Evolutionary conservation across 2,113 vertebrate genomes (phyloP).

Genomic region (Sturnus vulgaris): DNA sequence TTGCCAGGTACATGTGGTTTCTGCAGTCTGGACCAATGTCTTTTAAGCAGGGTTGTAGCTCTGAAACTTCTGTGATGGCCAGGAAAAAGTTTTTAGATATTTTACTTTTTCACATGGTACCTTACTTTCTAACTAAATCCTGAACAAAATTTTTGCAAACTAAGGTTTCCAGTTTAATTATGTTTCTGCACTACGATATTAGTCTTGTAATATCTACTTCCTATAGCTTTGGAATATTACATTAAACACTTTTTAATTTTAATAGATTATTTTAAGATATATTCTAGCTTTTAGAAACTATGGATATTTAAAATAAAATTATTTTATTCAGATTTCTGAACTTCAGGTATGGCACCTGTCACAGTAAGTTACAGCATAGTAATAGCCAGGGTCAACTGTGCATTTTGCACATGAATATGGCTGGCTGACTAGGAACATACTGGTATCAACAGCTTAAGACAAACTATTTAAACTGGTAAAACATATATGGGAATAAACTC

Average conservation of each 20-base stretch:
- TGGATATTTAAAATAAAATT: neutral
- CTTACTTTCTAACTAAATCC: neutral
- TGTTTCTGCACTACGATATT: neutral
- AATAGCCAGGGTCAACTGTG: neutral
- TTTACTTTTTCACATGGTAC: neutral
- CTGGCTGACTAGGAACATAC: neutral
- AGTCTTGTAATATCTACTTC: too few relatives aligned
- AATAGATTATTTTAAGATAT: neutral
- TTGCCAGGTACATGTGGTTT: neutral
- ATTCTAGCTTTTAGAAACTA: neutral
- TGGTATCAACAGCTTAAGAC: neutral
- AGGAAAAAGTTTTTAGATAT: neutral
- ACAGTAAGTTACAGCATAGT: neutral
- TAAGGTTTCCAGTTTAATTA: neutral
- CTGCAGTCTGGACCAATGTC: neutral
- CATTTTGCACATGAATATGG: neutral
- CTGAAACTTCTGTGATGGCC: neutral
- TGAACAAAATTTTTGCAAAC: neutral
- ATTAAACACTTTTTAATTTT: neutral
- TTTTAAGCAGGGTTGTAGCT: neutral
- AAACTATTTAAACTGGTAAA: neutral
- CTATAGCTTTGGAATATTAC: neutral
- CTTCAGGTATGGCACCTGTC: neutral
- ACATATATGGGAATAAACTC: neutral
- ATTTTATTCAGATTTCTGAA: neutral